Evolutionary conservation across 2,797 vertebrate species (phyloP).

Genomic region (Aplochiton taeniatus): DNA sequence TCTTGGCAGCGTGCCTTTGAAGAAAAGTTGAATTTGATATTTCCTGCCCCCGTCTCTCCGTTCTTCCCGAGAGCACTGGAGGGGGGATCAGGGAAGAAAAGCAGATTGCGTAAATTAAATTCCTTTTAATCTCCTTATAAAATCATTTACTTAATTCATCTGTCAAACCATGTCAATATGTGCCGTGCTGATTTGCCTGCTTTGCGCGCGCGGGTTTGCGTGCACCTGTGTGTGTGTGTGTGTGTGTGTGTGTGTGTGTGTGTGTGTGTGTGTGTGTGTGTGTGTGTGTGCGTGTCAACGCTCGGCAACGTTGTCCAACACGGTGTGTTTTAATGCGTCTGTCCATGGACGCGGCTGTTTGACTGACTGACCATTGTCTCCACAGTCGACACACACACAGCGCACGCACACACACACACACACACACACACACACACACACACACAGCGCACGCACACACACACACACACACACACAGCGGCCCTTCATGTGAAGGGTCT

Average conservation of each 20-base stretch:
- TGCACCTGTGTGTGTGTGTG: constrained; percentile 25
- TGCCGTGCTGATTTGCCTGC: constrained; percentile 72
- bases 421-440: constrained; percentile 70
- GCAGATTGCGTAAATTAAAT: constrained; percentile 83
- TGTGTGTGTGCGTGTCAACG: constrained; percentile 33
- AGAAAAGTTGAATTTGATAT: constrained; percentile 41
- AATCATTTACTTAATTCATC: constrained; percentile 88
- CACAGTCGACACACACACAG: constrained; percentile 8
- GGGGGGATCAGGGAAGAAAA: constrained; percentile 69
- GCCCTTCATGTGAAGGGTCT: constrained; percentile 85
- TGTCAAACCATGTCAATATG: constrained; percentile 84
- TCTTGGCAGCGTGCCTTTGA: constrained; percentile 22
- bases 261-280: constrained; percentile 52
- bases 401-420: constrained; percentile 1
- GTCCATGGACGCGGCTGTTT: constrained; percentile 33
- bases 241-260: constrained; percentile 22
- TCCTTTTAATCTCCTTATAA: constrained; percentile 87
- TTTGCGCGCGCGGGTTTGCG: constrained; percentile 19
- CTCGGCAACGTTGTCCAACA: constrained; percentile 38
- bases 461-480: constrained; percentile 75
- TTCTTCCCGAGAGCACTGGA: constrained; percentile 55
- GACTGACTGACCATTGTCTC: constrained; percentile 45
- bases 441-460: constrained; percentile 78
- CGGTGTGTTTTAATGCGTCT: constrained; percentile 29
- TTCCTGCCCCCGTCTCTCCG: constrained; percentile 15